Percentiles rank a stretch among this genome's conserved stretches.
Conservation (phyloP, 2,113 vertebrate genomes). For the Furnarius figulus region DNA sequence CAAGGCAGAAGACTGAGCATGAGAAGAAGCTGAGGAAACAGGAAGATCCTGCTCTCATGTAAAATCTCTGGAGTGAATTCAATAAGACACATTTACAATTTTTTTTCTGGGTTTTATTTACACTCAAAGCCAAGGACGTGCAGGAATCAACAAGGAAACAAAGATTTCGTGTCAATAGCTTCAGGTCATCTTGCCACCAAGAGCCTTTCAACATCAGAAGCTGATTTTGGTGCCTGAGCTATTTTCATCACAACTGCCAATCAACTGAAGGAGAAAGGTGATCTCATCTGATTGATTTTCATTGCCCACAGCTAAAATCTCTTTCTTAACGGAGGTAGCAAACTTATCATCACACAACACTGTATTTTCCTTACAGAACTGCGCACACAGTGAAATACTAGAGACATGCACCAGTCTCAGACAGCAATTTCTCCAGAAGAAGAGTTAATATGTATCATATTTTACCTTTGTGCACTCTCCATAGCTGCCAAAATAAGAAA, state of each 20-base stretch:
- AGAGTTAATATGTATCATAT: not conserved
- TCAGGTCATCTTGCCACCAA: not conserved
- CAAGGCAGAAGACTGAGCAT: not conserved
- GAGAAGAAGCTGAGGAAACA: not conserved
- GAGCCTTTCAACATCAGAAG: constrained; percentile 1
- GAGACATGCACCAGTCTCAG: not conserved
- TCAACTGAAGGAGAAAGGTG: constrained; percentile 20
- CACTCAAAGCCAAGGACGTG: not conserved
- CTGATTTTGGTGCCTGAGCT: constrained; percentile 6
- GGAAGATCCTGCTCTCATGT: not conserved
- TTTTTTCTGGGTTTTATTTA: not conserved
- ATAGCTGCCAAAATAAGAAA: not conserved
- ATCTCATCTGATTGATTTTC: constrained; percentile 63
- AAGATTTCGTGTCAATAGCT: not conserved
- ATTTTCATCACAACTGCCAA: constrained; percentile 28
- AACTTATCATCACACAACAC: constrained; percentile 17
- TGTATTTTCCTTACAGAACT: constrained; percentile 12
- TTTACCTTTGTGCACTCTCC: not conserved
- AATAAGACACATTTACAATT: not conserved
- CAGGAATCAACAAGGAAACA: constrained; percentile 18
- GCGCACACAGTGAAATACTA: not conserved
- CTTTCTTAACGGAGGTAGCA: constrained; percentile 1
- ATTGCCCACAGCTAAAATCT: constrained; percentile 54
- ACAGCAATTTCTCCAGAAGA: not conserved
- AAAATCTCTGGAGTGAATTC: not conserved